Conservation (phyloP, 2,888 invertebrate species). For the Cosmia trapezina region DNA sequence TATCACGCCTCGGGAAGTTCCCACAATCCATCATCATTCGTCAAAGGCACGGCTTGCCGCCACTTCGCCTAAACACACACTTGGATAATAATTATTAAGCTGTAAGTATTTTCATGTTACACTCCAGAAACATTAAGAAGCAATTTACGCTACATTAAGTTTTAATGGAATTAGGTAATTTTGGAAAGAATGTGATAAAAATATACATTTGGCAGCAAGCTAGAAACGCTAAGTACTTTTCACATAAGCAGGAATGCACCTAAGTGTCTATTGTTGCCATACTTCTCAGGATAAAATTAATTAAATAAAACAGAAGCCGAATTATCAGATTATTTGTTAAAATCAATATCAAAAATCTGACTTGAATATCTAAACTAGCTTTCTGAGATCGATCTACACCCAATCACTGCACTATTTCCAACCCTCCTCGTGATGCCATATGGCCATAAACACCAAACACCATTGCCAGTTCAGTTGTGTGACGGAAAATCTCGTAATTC, state of each 20-base stretch:
- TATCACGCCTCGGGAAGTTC: conserved; percentile 59
- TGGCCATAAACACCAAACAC: conserved; percentile 20
- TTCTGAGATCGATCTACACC: neutral
- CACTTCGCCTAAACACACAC: conserved; percentile 65
- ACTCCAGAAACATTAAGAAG: conserved; percentile 46
- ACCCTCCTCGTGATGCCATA: neutral
- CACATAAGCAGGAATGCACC: conserved; percentile 35
- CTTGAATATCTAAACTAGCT: neutral
- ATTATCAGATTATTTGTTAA: conserved; percentile 3
- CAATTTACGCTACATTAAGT: conserved; percentile 43
- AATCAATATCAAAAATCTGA: neutral
- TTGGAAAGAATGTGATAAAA: conserved; percentile 36
- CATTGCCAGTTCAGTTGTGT: conserved; percentile 7
- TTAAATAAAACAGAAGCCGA: conserved; percentile 26
- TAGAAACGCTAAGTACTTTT: conserved; percentile 26
- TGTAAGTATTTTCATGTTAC: conserved; percentile 54
- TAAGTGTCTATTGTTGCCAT: conserved; percentile 27
- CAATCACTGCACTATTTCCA: neutral
- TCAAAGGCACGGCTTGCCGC: conserved; percentile 69
- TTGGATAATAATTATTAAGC: conserved; percentile 69
- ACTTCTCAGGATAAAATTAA: conserved; percentile 7
- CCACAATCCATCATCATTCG: conserved; percentile 76
- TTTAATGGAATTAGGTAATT: conserved; percentile 53
- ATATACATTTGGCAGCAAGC: conserved; percentile 36
- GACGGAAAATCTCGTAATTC: conserved; percentile 48